Evolutionary conservation across 92 coral and sea anemone species (phyloP), one percentile per base, ranked within the genome.

Genomic region (Phymanthus crucifer): DNA sequence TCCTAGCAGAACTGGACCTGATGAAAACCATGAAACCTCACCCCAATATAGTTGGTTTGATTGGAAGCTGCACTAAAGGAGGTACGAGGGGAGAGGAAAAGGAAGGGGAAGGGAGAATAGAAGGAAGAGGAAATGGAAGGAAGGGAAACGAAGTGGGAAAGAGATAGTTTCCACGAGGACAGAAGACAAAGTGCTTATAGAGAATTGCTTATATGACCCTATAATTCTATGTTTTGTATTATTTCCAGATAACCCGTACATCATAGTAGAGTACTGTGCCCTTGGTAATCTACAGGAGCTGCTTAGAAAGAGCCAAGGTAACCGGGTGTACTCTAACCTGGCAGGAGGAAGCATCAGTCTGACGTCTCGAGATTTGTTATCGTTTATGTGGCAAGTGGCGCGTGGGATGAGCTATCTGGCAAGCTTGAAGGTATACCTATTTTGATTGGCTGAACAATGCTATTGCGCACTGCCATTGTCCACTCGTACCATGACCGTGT

Each of bases 371-470:
- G 99, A 96, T 52, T 85, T 96, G 81, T 61, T 96, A 48, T 93
- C 99, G 7, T 96, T 96, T 54, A 97, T 93, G 43, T 96, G 97
- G 94, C 98, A 96, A 78, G 80, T 90, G 36, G 97, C 99, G 2
- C 84, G 97, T 70, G 99, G 99, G 72, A 96, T 96, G 99, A 87
- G 96, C 40, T 93, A 93, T 85, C 83, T 96, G 57, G 94, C 97
- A 1, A 91, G 95, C 37, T 75, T 76, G 36, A 96, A 91, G 91
- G 99, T 95, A 29, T 57, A 86, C 19, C 31, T 37, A 37, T 37
- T 37, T 38, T 38, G 43, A 43, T 43, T 43, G 48, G 12, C 9
- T 43, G 11, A 43, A 12, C 7, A 43, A 17, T 13, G 6, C 18
- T 40, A 10, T 48, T 33, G 11, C 68, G 33, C 31, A 1, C 33